Evolutionary conservation across 1,140 invertebrate species (phyloP).

Genomic region (Aphaenogaster ashmeadi): DNA sequence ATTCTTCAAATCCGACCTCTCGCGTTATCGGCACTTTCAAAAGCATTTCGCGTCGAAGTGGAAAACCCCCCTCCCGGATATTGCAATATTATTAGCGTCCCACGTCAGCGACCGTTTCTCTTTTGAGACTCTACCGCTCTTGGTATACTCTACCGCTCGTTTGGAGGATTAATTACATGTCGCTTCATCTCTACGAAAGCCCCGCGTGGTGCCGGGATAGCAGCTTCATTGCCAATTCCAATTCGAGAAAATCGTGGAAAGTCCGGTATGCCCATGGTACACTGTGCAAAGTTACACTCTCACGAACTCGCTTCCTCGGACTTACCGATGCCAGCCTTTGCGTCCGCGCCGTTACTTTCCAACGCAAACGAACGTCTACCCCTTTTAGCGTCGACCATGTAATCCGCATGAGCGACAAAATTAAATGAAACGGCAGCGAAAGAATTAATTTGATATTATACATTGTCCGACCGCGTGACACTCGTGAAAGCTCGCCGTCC

Average conservation of each 20-base stretch:
- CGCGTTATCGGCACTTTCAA: background rate
- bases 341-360: constrained; percentile 33
- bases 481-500: background rate
- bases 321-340: constrained; percentile 18
- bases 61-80: background rate
- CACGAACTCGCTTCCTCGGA: constrained; percentile 33
- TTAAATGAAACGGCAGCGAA: constrained; percentile 44
- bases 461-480: background rate
- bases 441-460: constrained; percentile 47
- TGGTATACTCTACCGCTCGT: background rate
- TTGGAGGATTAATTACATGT: constrained; percentile 64
- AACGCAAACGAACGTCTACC: constrained; percentile 44
- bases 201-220: no score
- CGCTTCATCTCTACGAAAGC: constrained; percentile 1
- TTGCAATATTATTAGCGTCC: background rate
- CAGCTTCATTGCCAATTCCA: constrained; percentile 52
- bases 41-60: background rate
- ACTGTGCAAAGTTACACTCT: constrained; percentile 27
- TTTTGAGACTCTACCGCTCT: constrained; percentile 19
- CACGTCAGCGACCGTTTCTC: no score
- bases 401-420: constrained; percentile 12
- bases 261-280: constrained; percentile 47
- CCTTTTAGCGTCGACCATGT: constrained; percentile 22
- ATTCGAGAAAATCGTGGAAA: constrained; percentile 62
- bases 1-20: background rate